Base-by-base conservation (phyloP, 2,888 invertebrate species). In the Salpingus planirostris region DNA sequence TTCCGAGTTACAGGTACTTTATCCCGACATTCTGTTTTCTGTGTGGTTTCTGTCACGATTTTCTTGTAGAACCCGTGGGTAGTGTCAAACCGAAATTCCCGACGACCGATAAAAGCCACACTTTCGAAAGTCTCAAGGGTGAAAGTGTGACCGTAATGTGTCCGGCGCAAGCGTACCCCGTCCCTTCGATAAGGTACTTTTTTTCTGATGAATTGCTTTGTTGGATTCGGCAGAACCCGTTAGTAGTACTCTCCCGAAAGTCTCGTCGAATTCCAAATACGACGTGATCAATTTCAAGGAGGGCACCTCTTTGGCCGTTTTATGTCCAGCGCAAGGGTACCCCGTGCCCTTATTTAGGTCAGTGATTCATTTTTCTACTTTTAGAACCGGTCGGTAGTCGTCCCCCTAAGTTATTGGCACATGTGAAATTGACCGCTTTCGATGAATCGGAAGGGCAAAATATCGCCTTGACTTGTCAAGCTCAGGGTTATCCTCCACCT, bases 131-230 rank as follows among this genome's bases (percentile, higher is more conserved):
- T 15, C 57, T 65, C 43, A 52, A 66, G 50, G 63, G 65, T 42
- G 59, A 59, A 49, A 73, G 71, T 57, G 67, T 79, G 50, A 77
- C 80, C 25, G 59, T 84, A 42, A 65, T 80, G 48, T 84, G 83
- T 63, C 81, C 81, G 35, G 81, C 82, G 11, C 83, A 83, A 63
- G 80, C 79, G 13, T 84, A 74, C 66, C 83, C 83, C 39, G 75
- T 80, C 58, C 81, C 83, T 53, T 65, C 73, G 44, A 75, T 76
- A 73, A 79, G 80, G 80, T 83, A 76, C 68, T 42, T 40, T 11
- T 14, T 29, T n/a, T n/a, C n/a, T n/a, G 14, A 39, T 32, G 27
- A 15, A 14, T 33, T 29, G 28, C 36, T 41, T 33, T 31, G n/a
- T n/a, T n/a, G n/a, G n/a, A n/a, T 12, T n/a, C 24, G 13, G 4